These are phyloP conservation scores for Ochropleura plecta DNA, from an alignment of 2,888 invertebrate genomes.

Conservation along the genomic window DNA sequence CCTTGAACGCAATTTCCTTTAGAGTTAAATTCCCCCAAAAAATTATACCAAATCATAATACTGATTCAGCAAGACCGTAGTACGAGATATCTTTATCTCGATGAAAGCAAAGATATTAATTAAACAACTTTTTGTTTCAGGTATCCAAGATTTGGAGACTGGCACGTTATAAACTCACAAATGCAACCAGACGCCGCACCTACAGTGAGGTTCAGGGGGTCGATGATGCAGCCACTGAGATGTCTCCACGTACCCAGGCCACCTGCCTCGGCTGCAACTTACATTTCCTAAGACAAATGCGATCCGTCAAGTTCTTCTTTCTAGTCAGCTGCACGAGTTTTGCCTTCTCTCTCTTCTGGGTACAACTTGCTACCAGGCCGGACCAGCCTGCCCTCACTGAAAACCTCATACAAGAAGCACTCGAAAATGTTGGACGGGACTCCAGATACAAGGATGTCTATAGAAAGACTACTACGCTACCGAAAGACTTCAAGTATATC, in stretches of 20 bases:
- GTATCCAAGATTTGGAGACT: constrained; percentile 12
- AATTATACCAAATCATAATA: too few relatives aligned
- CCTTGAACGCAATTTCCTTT: too few relatives aligned
- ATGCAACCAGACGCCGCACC: constrained; percentile 50
- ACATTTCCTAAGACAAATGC: constrained; percentile 69
- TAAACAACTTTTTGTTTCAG: constrained; percentile 28
- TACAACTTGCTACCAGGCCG: constrained; percentile 68
- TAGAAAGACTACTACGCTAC: constrained; percentile 73
- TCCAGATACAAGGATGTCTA: constrained; percentile 80
- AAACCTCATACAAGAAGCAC: constrained; percentile 75
- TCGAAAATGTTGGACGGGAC: constrained; percentile 78
- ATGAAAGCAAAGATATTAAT: neutral
- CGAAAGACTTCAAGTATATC: constrained; percentile 79
- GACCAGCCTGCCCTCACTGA: constrained; percentile 64
- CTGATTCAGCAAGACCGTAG: too few relatives aligned
- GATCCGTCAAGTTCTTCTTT: constrained; percentile 73
- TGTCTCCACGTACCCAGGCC: constrained; percentile 64
- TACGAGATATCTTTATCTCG: neutral
- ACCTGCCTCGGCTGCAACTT: constrained; percentile 57
- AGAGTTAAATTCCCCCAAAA: too few relatives aligned
- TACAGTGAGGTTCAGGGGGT: constrained; percentile 19
- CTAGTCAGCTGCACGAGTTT: constrained; percentile 75
- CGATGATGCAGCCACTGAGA: constrained; percentile 75
- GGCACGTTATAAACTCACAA: constrained; percentile 37
- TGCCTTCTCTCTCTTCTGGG: constrained; percentile 74